Base-by-base conservation (phyloP, 2,113 vertebrate genomes). In the Dryoscopus gambensis region DNA sequence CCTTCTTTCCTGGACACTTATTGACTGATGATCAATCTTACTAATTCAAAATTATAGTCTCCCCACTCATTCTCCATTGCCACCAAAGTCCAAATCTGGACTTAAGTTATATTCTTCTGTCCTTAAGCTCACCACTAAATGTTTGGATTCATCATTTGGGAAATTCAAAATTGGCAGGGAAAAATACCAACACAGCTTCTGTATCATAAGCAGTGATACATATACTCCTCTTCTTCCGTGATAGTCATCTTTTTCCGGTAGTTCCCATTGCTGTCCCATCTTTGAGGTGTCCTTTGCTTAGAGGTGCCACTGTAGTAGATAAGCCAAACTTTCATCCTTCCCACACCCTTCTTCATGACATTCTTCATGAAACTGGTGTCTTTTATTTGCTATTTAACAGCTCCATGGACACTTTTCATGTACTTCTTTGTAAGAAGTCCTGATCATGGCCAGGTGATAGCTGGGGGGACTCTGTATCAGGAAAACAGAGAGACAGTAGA, bases 271-370 rank as follows among this genome's bases (percentile, higher is more conserved):
- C 20, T 69, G 39, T 30, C 33, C 37, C 22, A 28, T 31, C 17
- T 49, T 84, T 8, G 9, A 76, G 44, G 18, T 64, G 11, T 53
- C 30, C 8, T 56, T 77, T 13, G 1, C 30, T 84, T 87, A 40
- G 16, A 89, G 24, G 3, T 71, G 35, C 11, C 42, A 47, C 15
- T 87, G 8, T 25, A 63, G 31, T 19, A 62, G 17, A 35, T 11
- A 12, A 81, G 15, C 11, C 14, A 95, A 91, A 9, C 1, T 55
- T 67, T 40, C n/a, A 22, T 46, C 11, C 10, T 91, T 80, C n/a
- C 13, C 11, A 37, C 0, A 0, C 9, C 7, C 12, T 68, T 23
- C 24, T 64, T 73, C 52, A 53, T 40, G 8, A 49, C 6, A n/a
- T 62, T 70, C 13, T 69, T 84, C 4, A 2, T 46, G 8, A 57